Evolutionary conservation across 1,140 invertebrate species (phyloP).

Genomic region (Drosophila littoralis): DNA sequence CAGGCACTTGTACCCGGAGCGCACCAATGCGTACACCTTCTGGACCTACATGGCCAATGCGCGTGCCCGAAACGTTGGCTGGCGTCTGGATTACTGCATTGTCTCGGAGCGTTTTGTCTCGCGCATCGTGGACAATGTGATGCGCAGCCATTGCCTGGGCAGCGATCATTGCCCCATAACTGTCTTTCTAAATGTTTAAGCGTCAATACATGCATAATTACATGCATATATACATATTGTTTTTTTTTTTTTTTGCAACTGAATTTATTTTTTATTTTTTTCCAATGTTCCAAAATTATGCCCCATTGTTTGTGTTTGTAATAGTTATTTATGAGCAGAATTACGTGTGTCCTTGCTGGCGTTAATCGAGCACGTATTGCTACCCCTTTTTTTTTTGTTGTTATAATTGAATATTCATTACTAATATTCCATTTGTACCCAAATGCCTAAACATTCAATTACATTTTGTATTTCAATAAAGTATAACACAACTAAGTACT

Average conservation of each 20-base stretch:
- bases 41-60: constrained; percentile 88
- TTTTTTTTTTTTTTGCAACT: not conserved
- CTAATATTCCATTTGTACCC: not conserved
- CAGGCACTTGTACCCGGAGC: constrained; percentile 94
- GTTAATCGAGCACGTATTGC: not conserved
- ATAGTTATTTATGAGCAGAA: not conserved
- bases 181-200: constrained; percentile 87
- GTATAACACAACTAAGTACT: constrained; percentile 17
- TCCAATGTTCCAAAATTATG: not conserved
- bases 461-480: constrained; percentile 37
- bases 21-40: constrained; percentile 94
- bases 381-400: not conserved
- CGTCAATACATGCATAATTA: not conserved
- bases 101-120: constrained; percentile 91
- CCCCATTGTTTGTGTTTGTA: not conserved
- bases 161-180: constrained; percentile 95
- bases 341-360: not conserved
- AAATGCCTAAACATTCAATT: constrained; percentile 22
- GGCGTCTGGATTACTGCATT: constrained; percentile 98
- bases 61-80: constrained; percentile 96
- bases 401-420: constrained; percentile 6
- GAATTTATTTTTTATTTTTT: constrained; percentile 2
- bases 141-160: constrained; percentile 90
- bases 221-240: not conserved
- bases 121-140: constrained; percentile 92